Evolutionary conservation across 1,140 invertebrate species (phyloP).

Genomic region (Lepidostoma basale): DNA sequence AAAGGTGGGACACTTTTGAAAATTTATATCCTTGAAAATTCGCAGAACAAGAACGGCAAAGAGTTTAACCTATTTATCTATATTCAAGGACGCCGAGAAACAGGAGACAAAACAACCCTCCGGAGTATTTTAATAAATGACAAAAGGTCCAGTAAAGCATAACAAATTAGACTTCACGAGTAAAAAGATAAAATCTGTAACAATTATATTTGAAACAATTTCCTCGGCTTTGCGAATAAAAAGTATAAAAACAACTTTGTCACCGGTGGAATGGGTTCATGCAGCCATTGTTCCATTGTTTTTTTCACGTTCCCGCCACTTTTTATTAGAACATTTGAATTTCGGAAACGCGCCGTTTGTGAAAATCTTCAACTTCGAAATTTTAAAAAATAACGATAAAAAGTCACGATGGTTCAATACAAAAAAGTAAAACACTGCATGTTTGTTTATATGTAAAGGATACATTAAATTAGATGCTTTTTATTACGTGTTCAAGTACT

Average conservation of each 20-base stretch:
- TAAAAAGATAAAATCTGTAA: not conserved
- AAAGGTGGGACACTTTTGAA: too few species aligned
- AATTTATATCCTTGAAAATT: too few species aligned
- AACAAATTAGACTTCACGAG: not conserved
- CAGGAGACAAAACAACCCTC: too few species aligned
- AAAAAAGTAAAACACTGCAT: too few species aligned
- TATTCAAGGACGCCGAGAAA: too few species aligned
- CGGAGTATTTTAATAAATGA: not conserved
- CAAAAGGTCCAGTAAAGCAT: not conserved
- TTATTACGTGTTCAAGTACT: too few species aligned
- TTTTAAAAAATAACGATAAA: too few species aligned
- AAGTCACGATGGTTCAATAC: not conserved
- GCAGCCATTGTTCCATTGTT: constrained; percentile 20
- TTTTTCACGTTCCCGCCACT: not conserved
- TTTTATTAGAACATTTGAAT: constrained; percentile 14
- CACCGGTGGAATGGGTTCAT: not conserved
- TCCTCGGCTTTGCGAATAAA: not conserved
- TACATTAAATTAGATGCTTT: not conserved
- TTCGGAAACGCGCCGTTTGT: constrained; percentile 28
- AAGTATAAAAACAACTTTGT: not conserved
- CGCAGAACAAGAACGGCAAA: too few species aligned
- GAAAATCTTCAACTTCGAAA: too few species aligned
- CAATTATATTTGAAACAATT: not conserved
- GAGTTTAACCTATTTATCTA: too few species aligned
- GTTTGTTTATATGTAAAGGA: too few species aligned